A percentile compares a stretch with the other conserved stretches of the same genome.
Evolutionary conservation across 2,113 vertebrate species (phyloP).

Genomic region (Hyla sarda): DNA sequence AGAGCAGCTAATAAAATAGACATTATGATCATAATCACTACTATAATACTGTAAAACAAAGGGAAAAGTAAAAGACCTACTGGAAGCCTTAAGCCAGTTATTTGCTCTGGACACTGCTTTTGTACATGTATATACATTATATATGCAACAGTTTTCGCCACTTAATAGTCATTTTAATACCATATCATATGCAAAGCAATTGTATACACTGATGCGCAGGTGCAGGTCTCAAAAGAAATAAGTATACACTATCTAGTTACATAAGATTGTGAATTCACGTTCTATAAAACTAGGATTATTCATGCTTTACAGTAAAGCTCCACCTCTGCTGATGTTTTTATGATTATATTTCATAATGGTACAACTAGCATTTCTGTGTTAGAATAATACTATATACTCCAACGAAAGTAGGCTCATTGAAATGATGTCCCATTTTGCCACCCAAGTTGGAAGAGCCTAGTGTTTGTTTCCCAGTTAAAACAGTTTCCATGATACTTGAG

Average conservation of each 20-base stretch:
- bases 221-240: not conserved
- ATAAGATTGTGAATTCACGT: not conserved
- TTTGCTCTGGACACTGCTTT: not conserved
- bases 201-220: not conserved
- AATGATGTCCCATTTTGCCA: no score
- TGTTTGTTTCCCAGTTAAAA: no score
- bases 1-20: slow-evolving; percentile 48
- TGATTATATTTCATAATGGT: not conserved
- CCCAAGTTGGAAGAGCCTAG: no score
- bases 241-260: not conserved
- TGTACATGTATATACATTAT: not conserved
- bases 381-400: no score
- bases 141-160: not conserved
- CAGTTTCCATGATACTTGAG: no score
- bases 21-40: not conserved
- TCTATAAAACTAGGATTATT: not conserved
- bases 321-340: not conserved
- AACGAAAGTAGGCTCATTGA: no score
- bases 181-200: slow-evolving; percentile 13
- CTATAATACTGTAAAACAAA: slow-evolving; percentile 4
- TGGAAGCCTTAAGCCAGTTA: not conserved
- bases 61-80: not conserved
- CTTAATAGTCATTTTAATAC: not conserved
- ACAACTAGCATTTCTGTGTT: no score
- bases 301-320: not conserved